Evolutionary conservation across 2,888 invertebrate genomes (phyloP), one percentile per base, ranked within the genome.

Genomic region (Buathra laborator): DNA sequence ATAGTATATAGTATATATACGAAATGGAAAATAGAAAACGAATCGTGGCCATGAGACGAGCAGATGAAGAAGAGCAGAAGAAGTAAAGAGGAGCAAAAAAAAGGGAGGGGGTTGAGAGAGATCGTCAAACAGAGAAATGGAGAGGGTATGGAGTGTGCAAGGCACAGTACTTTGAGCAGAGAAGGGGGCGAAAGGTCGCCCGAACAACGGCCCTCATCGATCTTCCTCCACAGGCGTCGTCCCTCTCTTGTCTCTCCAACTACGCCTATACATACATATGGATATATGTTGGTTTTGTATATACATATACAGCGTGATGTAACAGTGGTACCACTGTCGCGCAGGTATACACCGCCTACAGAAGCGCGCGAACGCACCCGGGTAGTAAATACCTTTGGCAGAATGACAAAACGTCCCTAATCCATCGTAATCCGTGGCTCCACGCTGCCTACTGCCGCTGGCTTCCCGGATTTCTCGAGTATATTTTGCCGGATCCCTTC

Each of bases 321-420:
- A 46, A 32, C 48, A 51, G 37, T 44, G 75, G 68, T 48, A 76
- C 59, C 56, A 51, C 67, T 71, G 48, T 44, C 64, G 64, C 71
- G 53, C 43, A 80, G 71, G 72, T 75, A 72, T 71, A 67, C 74
- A 56, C 59, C 59, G 59, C 24, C 51, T 44, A 24, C 5, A 43
- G 72, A 71, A 77, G 76, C 80, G 72, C 74, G 71, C 70, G 67
- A 86, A 81, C 80, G 74, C 78, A 86, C 59, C 72, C 56, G 71
- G 68, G 56, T 64, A 86, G 83, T 87, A 87, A 86, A 87, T 87
- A 86, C 83, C 85, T 86, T 87, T 87, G 87, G 87, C 87, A 87
- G 86, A 84, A 87, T 86, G 87, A 87, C 87, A 87, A 86, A 87
- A 86, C 83, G 86, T 84, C 64, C 86, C 85, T 87, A 87, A 87